These are phyloP conservation scores for Poecilia picta DNA, from an alignment of 2,797 vertebrate genomes.

Conservation along the genomic window DNA sequence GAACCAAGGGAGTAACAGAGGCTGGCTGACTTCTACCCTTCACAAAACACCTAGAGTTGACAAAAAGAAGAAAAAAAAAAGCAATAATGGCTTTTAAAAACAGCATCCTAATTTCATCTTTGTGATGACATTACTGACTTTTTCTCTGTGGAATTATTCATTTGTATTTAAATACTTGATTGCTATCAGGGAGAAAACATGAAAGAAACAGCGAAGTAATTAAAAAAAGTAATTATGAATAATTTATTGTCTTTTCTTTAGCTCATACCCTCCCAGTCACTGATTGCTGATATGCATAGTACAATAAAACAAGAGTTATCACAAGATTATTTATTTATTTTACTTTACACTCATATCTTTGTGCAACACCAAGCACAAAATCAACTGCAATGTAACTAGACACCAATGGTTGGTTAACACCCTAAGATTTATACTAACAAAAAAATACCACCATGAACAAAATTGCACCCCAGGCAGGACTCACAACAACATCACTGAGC, in stretches of 20 bases:
- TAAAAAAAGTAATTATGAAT: not conserved
- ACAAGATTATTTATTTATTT: not conserved
- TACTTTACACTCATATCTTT: not conserved
- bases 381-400: not conserved
- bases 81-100: not conserved
- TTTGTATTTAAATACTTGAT: not conserved
- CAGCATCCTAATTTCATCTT: not conserved
- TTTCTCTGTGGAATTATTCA: not conserved
- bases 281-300: not conserved
- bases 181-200: not conserved
- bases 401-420: not conserved
- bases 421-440: slow-evolving; percentile 3
- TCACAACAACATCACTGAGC: slow-evolving; percentile 30
- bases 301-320: not conserved
- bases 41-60: not conserved
- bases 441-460: slow-evolving; percentile 24
- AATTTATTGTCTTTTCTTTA: not conserved
- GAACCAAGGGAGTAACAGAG: not conserved
- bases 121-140: not conserved
- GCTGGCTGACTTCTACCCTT: not conserved
- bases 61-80: not conserved
- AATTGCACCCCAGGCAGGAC: slow-evolving; percentile 39
- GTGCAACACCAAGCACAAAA: not conserved
- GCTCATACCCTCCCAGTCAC: not conserved
- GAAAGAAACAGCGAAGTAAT: not conserved